These are phyloP conservation scores for Staurois parvus DNA, from an alignment of 2,797 vertebrate genomes.

Conservation along the genomic window DNA sequence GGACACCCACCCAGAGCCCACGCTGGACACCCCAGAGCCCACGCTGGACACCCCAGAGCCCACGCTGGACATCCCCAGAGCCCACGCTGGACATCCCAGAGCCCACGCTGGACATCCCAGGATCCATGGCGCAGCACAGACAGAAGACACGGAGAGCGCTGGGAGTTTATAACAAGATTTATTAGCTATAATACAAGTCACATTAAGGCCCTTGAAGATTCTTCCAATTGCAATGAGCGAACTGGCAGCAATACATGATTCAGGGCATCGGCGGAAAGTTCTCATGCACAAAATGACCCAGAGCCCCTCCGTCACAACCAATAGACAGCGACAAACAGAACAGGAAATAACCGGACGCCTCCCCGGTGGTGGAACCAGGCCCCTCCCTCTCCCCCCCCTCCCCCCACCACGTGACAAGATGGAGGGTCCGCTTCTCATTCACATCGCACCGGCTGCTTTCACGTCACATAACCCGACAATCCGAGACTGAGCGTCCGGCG, in stretches of 20 bases:
- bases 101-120: too few species aligned
- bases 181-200: constrained; percentile 98
- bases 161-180: constrained; percentile 79
- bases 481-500: not conserved
- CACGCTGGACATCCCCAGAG: too few species aligned
- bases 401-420: constrained; percentile 1
- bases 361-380: constrained; percentile 8
- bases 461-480: constrained; percentile 3
- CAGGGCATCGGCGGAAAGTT: constrained; percentile 75
- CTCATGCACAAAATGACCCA: constrained; percentile 88
- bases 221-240: constrained; percentile 92
- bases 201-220: constrained; percentile 92
- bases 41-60: too few species aligned
- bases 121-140: too few species aligned
- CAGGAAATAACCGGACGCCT: constrained; percentile 82
- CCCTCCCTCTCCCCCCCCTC: not conserved
- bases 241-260: constrained; percentile 87
- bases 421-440: not conserved
- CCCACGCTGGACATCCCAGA: too few species aligned
- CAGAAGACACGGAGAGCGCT: not conserved
- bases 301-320: constrained; percentile 74
- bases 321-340: constrained; percentile 77
- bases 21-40: too few species aligned
- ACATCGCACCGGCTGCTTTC: constrained; percentile 9
- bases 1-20: too few species aligned